Conservation (phyloP, 2,113 vertebrate species). For the Channa maculata region DNA sequence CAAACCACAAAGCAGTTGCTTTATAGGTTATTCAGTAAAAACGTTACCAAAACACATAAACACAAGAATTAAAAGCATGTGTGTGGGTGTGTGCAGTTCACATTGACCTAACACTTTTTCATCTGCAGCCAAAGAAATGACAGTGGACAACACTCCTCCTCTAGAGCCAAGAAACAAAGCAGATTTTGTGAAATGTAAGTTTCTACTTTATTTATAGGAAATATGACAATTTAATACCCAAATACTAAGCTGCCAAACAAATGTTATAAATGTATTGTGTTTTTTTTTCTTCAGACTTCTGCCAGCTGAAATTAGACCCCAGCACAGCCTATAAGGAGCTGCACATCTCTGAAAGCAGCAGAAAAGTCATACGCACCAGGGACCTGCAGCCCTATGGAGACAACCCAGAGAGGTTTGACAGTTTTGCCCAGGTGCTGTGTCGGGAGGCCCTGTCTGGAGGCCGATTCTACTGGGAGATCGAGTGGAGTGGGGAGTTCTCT, state of each 20-base stretch:
- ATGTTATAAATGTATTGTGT: background rate
- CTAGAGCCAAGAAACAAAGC: constrained; percentile 79
- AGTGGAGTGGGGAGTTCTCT: constrained; percentile 86
- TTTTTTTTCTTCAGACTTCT: constrained; percentile 75
- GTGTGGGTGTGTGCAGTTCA: constrained; percentile 18
- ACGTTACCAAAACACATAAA: background rate
- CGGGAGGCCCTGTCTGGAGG: constrained; percentile 82
- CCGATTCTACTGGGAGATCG: constrained; percentile 95
- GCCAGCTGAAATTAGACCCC: constrained; percentile 81
- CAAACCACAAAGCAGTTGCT: background rate
- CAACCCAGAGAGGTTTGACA: constrained; percentile 84
- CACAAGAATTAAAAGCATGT: constrained; percentile 45
- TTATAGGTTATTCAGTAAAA: background rate
- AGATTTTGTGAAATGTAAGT: constrained; percentile 86
- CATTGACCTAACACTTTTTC: constrained; percentile 24
- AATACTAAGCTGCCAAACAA: background rate
- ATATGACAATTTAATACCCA: background rate
- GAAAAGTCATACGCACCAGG: constrained; percentile 81
- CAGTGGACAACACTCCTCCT: constrained; percentile 73
- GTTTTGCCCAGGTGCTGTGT: constrained; percentile 92
- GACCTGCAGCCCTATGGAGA: constrained; percentile 82
- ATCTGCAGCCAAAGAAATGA: constrained; percentile 78
- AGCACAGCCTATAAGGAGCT: constrained; percentile 85
- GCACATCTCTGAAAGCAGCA: constrained; percentile 81
- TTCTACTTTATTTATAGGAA: background rate